phyloP scores from a whole-genome alignment of 2,113 vertebrate species.

The Desmodus rotundus region DNA sequence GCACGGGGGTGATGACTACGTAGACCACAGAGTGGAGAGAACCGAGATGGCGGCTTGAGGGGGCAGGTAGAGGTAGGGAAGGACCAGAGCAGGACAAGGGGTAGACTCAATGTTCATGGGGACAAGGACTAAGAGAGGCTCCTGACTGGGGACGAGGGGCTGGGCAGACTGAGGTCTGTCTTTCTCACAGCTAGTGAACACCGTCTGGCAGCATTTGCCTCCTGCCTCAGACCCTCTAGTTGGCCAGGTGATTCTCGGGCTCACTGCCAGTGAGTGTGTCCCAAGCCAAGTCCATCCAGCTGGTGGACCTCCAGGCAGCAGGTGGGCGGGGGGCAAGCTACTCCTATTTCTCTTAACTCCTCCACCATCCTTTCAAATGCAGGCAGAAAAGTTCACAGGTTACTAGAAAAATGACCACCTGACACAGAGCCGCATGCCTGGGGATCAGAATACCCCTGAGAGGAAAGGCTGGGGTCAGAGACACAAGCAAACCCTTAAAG shows the following conservation, averaged over 20 bases:
- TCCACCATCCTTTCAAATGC: neutral
- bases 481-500: neutral
- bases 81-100: neutral
- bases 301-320: neutral
- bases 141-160: fast-evolving
- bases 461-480: fast-evolving
- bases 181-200: neutral
- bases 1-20: no score
- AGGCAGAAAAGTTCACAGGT: neutral
- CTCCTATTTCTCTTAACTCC: neutral
- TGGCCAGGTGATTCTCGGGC: neutral
- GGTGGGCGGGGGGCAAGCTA: neutral
- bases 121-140: neutral
- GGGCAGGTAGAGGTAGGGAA: neutral
- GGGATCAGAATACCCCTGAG: neutral
- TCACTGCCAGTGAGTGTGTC: neutral
- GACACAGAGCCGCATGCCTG: neutral
- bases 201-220: fast-evolving
- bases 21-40: neutral
- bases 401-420: neutral
- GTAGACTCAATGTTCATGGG: neutral
- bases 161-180: neutral
- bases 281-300: neutral
- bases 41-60: neutral
- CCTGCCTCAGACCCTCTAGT: neutral